Evolutionary conservation across 2,888 invertebrate species (phyloP).

Genomic region (Melitaea athalia): DNA sequence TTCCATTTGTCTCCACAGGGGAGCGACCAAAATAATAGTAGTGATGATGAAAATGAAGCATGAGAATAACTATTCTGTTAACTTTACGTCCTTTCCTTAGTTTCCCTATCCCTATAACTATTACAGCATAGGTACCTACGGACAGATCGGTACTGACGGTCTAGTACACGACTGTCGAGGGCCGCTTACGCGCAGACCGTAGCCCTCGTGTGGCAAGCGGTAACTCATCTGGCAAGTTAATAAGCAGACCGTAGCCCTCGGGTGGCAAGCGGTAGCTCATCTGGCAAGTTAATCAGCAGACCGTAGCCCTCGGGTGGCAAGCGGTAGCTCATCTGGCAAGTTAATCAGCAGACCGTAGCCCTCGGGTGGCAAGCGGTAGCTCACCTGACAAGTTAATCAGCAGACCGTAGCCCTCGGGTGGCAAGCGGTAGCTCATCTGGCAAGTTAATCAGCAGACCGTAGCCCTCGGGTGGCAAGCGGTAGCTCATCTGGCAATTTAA

Average conservation of each 20-base stretch:
- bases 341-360: too few relatives aligned
- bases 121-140: not conserved
- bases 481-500: too few relatives aligned
- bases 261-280: not conserved
- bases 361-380: not conserved
- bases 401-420: too few relatives aligned
- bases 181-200: not conserved
- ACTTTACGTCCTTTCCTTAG: not conserved
- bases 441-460: too few relatives aligned
- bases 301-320: not conserved
- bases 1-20: conserved; percentile 3
- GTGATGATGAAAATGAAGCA: not conserved
- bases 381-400: not conserved
- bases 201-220: not conserved
- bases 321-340: not conserved
- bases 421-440: too few relatives aligned
- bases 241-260: not conserved
- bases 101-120: not conserved
- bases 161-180: not conserved
- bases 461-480: too few relatives aligned
- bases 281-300: not conserved
- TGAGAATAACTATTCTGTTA: not conserved
- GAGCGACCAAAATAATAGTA: conserved; percentile 9
- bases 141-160: not conserved
- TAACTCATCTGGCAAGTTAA: not conserved